Evolutionary conservation across 2,888 invertebrate genomes (phyloP).

Genomic region (Ophion slaviceki): DNA sequence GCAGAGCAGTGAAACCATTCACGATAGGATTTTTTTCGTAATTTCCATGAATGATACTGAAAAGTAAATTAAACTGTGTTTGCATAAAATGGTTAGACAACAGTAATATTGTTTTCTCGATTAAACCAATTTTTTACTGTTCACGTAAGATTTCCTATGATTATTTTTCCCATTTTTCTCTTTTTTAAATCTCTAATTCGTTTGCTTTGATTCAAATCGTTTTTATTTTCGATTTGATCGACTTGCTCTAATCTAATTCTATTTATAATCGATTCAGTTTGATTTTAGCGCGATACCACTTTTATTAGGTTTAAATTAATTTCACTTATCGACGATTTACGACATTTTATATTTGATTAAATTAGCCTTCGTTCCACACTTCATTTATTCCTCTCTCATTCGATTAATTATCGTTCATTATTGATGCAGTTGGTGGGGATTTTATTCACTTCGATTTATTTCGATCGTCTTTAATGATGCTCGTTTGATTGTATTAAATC

Average conservation of each 20-base stretch:
- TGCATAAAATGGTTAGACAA: too few relatives aligned
- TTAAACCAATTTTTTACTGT: too few relatives aligned
- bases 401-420: background rate
- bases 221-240: background rate
- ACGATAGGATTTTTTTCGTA: too few relatives aligned
- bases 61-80: too few relatives aligned
- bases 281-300: background rate
- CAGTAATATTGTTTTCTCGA: too few relatives aligned
- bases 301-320: background rate
- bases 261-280: background rate
- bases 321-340: background rate
- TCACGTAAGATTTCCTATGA: too few relatives aligned
- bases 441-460: background rate
- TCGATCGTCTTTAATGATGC: background rate
- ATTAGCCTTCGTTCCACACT: background rate
- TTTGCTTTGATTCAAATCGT: too few relatives aligned
- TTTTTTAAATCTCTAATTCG: too few relatives aligned
- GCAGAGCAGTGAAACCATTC: too few relatives aligned
- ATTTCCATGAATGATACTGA: too few relatives aligned
- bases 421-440: background rate
- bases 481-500: background rate
- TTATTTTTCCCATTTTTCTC: too few relatives aligned
- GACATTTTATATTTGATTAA: background rate
- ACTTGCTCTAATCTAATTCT: too few relatives aligned
- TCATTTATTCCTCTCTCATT: background rate